Conservation (phyloP, 2,113 vertebrate species). For the Sinocyclocheilus anshuiensis region DNA sequence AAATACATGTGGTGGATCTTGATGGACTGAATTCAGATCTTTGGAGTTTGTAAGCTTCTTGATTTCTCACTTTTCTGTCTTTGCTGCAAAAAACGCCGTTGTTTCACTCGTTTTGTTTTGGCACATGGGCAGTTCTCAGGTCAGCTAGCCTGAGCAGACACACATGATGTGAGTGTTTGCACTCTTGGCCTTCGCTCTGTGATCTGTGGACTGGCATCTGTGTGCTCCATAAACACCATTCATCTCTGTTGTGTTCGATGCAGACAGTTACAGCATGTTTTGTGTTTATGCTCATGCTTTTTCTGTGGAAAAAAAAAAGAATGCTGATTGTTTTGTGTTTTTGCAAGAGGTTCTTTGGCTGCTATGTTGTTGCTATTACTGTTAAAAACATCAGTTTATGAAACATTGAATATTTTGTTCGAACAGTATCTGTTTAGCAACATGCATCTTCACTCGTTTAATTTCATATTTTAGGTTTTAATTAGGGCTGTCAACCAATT, state of each 20-base stretch:
- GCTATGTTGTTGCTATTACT: constrained; percentile 24
- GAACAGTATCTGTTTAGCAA: neutral
- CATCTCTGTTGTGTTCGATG: constrained; percentile 22
- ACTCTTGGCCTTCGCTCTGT: constrained; percentile 51
- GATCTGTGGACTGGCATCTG: constrained; percentile 10
- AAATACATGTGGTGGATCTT: constrained; percentile 47
- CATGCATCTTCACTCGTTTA: neutral
- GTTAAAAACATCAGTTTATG: constrained; percentile 48
- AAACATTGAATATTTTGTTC: neutral
- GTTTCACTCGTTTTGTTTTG: constrained; percentile 80
- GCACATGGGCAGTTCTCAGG: constrained; percentile 99
- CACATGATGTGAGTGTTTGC: constrained; percentile 99
- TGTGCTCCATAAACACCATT: constrained; percentile 34
- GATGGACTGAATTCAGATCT: constrained; percentile 72
- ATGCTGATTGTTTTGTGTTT: constrained; percentile 30
- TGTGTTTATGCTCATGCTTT: neutral
- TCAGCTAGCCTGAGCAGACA: constrained; percentile 99
- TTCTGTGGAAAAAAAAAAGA: neutral
- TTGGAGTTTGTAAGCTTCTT: constrained; percentile 80
- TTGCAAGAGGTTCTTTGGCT: constrained; percentile 40
- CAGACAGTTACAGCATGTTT: constrained; percentile 26
- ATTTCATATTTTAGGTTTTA: constrained; percentile 5
- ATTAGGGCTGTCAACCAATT: neutral
- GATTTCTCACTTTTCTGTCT: constrained; percentile 86
- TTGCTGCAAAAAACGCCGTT: constrained; percentile 83